Evolutionary conservation across 2,797 vertebrate genomes (phyloP).

Genomic region (Melanotaenia maccullochi): DNA sequence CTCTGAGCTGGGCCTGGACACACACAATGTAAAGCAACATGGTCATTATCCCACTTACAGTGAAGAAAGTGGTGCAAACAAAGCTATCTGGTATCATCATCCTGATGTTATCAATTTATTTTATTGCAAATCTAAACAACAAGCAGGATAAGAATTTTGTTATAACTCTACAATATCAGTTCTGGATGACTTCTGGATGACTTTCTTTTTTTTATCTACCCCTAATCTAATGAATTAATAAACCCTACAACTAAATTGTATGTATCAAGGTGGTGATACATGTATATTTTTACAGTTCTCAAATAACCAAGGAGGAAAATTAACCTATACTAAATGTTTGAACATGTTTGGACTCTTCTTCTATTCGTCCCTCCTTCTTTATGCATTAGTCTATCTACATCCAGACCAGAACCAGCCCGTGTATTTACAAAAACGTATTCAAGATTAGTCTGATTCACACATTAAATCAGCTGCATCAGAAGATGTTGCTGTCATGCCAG

Average conservation of each 20-base stretch:
- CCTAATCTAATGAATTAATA: too few relatives aligned
- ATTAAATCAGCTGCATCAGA: slow-evolving; percentile 69
- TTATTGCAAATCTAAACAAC: not conserved
- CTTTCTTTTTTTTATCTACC: too few relatives aligned
- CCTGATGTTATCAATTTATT: not conserved
- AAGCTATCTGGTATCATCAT: not conserved
- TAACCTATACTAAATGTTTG: not conserved
- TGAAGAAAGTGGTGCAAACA: not conserved
- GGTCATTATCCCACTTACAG: not conserved
- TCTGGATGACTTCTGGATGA: too few relatives aligned
- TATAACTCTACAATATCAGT: too few relatives aligned
- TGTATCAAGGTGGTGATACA: not conserved
- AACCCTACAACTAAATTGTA: too few relatives aligned
- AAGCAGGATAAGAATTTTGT: too few relatives aligned
- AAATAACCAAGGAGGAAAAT: not conserved
- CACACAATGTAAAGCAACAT: not conserved
- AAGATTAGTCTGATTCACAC: slow-evolving; percentile 25
- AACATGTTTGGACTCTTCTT: not conserved
- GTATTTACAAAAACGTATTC: slow-evolving; percentile 27
- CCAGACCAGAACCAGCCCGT: not conserved
- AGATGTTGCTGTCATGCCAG: slow-evolving; percentile 57
- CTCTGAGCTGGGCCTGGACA: slow-evolving; percentile 75
- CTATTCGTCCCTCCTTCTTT: not conserved
- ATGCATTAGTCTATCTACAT: slow-evolving; percentile 13
- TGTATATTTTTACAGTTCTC: not conserved